Conservation (phyloP, 2,113 vertebrate species). For the Limanda limanda region DNA sequence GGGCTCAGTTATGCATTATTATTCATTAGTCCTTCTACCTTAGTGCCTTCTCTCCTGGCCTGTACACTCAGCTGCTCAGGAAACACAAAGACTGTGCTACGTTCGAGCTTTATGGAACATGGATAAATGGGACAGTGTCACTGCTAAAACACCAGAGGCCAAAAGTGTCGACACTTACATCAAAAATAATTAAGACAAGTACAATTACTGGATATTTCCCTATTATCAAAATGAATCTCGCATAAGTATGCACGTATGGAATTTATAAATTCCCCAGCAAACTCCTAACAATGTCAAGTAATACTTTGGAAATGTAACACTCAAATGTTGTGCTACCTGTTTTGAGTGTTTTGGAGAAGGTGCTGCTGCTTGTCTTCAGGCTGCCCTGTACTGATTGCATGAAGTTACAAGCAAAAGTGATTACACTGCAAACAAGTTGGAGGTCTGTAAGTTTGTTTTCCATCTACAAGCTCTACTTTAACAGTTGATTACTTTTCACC, state of each 20-base stretch:
- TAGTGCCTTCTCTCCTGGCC: slow-evolving; percentile 25
- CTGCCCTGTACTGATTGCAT: too few species aligned
- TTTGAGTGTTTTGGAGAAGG: too few species aligned
- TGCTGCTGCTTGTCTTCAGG: too few species aligned
- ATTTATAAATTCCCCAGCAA: slow-evolving; percentile 7
- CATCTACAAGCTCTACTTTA: too few species aligned
- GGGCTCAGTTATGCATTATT: slow-evolving; percentile 49
- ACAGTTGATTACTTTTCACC: too few species aligned
- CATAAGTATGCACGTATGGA: slow-evolving; percentile 8
- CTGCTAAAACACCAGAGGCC: slow-evolving; percentile 3
- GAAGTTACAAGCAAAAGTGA: too few species aligned
- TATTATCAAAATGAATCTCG: slow-evolving; percentile 36
- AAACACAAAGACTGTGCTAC: slow-evolving; percentile 31
- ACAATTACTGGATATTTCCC: slow-evolving; percentile 6
- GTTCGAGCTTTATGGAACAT: slow-evolving; percentile 27
- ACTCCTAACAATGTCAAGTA: slow-evolving; percentile 65
- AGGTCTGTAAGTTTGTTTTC: too few species aligned
- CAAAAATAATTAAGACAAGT: not conserved
- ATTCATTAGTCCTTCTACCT: slow-evolving; percentile 55
- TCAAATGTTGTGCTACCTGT: not conserved
- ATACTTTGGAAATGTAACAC: slow-evolving; percentile 47
- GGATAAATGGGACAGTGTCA: slow-evolving; percentile 33
- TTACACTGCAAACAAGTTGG: too few species aligned
- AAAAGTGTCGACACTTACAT: not conserved
- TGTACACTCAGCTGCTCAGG: slow-evolving; percentile 18